Base-by-base conservation (phyloP, 2,797 vertebrate genomes). In the Artibeus lituratus region DNA sequence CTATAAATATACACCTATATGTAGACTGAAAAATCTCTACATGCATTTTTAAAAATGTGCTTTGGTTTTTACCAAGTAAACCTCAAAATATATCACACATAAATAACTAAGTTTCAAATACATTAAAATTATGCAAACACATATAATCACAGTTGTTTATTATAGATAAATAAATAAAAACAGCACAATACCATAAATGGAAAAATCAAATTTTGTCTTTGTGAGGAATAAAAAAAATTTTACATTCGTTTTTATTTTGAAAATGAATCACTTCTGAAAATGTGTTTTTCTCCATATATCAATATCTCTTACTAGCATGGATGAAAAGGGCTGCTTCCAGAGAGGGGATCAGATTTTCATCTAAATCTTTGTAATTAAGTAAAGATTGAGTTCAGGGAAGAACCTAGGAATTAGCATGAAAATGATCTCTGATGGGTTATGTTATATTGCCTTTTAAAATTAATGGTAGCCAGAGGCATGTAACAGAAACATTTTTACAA, bases 401-500 rank as follows among this genome's bases (percentile, higher is more conserved):
- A 70, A 73, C 5, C 7, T 3, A 59, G 14, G 49, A 92, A 91
- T 77, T 87, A 80, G 22, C 69, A 55, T 14, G 65, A 74, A 88
- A 92, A 94, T 91, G 15, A 85, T 82, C 81, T 77, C 86, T 85
- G 59, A 93, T 84, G 65, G 93, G 49, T 81, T 29, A 77, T 47
- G 57, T 21, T 67, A 12, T 94, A 24, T 35, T 65, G n/a, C 67
- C 85, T 93, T 92, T 89, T 95, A 82, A 96, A 92, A 93, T 65
- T 53, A 82, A 67, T 83, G 19, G 22, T 76, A 70, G 67, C 92
- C 53, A 95, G 69, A 95, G 70, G 73, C 81, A 94, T 35, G 5
- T 44, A 84, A 84, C 11, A 32, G 53, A 10, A 57, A 93, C 53
- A 94, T 42, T 55, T 86, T 91, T 73, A 88, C 37, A 96, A 80